Evolutionary conservation across 2,113 vertebrate genomes (phyloP).

Genomic region (Pholis gunnellus): DNA sequence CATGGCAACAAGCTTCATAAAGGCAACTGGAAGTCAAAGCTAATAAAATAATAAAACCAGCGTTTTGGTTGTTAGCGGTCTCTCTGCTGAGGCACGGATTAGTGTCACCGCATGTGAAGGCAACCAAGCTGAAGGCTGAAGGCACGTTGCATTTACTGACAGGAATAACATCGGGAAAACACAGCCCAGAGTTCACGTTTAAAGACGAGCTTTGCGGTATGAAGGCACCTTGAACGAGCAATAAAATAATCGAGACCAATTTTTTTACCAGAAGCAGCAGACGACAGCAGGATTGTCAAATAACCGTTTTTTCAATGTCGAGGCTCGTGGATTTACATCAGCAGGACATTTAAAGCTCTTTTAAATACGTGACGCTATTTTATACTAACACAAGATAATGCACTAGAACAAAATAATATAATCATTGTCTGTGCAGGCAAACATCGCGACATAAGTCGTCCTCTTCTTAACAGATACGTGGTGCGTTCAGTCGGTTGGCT

Average conservation of each 20-base stretch:
- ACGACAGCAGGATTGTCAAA: slow-evolving; percentile 20
- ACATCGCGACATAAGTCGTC: background rate
- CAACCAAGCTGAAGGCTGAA: slow-evolving; percentile 47
- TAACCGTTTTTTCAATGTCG: background rate
- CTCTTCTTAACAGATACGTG: background rate
- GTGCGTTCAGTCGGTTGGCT: background rate
- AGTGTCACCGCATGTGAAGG: background rate
- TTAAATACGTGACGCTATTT: slow-evolving; percentile 3
- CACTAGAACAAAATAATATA: background rate
- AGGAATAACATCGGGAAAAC: background rate
- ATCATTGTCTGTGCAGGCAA: background rate
- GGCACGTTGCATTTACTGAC: slow-evolving; percentile 47
- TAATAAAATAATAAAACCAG: background rate
- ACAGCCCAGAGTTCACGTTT: background rate
- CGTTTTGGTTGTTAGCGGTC: background rate
- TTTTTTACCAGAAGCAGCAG: background rate
- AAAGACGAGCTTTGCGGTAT: background rate
- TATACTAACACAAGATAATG: background rate
- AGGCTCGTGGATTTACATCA: background rate
- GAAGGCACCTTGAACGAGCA: slow-evolving; percentile 1
- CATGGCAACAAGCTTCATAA: background rate
- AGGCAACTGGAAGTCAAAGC: background rate
- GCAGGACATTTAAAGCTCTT: slow-evolving; percentile 19
- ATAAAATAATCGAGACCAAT: background rate
- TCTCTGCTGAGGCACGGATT: slow-evolving; percentile 4